phyloP scores from a whole-genome alignment of 1,140 invertebrate genomes.

The Atopsyche davidsoni region DNA sequence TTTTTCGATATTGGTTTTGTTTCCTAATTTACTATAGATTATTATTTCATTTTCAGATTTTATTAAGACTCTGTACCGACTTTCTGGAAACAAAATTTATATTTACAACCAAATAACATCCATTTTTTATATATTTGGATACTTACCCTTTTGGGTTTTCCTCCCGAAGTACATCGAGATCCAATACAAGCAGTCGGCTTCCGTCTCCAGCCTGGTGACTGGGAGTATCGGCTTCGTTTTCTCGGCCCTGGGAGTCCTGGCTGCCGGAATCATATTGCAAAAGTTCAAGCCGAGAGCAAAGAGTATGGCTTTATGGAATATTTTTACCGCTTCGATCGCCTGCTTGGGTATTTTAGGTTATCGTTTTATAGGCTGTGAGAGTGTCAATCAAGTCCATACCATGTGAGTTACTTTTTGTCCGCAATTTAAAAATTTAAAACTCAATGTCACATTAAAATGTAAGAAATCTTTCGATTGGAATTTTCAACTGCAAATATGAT shows the following conservation, averaged over 20 bases:
- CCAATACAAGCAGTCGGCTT: conserved; percentile 65
- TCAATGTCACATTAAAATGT: no score
- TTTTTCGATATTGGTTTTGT: not conserved
- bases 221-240: conserved; percentile 64
- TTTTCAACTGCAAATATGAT: no score
- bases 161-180: conserved; percentile 72
- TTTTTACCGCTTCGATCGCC: conserved; percentile 58
- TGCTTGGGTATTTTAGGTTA: conserved; percentile 59
- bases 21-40: not conserved
- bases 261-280: conserved; percentile 62
- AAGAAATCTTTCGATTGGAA: no score
- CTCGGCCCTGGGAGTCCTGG: conserved; percentile 61
- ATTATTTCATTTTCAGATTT: conserved; percentile 41
- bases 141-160: conserved; percentile 69
- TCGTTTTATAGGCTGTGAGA: conserved; percentile 64
- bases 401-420: no score
- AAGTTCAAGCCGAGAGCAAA: conserved; percentile 62
- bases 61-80: conserved; percentile 54
- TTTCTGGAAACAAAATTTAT: conserved; percentile 58
- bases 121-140: conserved; percentile 64
- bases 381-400: no score
- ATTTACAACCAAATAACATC: conserved; percentile 62
- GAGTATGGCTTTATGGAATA: conserved; percentile 65
- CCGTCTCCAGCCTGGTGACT: conserved; percentile 58
- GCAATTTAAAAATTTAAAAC: no score